Conservation (phyloP, 1,140 invertebrate species). For the Solen grandis region DNA sequence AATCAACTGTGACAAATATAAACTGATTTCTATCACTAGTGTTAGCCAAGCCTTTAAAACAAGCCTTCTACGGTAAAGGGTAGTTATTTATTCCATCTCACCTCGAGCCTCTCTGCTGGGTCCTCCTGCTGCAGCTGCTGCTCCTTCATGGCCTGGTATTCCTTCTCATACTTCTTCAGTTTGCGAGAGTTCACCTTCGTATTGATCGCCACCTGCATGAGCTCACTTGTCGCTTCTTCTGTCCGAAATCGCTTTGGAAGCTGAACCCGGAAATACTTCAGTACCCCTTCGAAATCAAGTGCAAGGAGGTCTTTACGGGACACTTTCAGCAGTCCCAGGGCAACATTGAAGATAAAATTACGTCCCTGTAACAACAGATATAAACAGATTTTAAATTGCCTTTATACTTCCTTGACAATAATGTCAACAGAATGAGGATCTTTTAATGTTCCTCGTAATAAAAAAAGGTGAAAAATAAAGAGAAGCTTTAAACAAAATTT, state of each 20-base stretch:
- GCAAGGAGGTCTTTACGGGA: conserved; percentile 96
- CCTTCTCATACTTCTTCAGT: conserved; percentile 97
- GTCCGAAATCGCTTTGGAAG: conserved; percentile 97
- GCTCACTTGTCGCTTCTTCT: conserved; percentile 92
- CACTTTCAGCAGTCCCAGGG: conserved; percentile 92
- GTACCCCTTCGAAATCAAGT: conserved; percentile 96
- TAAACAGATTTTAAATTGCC: conserved; percentile 9
- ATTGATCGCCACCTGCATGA: conserved; percentile 94
- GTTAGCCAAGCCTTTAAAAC: no score
- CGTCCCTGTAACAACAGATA: conserved; percentile 91
- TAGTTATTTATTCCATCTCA: conserved; percentile 62
- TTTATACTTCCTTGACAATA: no score
- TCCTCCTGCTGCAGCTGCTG: conserved; percentile 83
- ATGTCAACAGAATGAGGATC: no score
- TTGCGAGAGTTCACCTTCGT: conserved; percentile 92
- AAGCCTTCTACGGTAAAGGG: no score
- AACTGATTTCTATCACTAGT: no score
- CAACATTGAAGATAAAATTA: conserved; percentile 97
- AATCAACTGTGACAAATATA: no score
- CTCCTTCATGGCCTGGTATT: conserved; percentile 91
- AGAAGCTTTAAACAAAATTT: no score
- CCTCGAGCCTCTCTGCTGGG: conserved; percentile 83
- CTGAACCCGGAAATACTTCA: conserved; percentile 96
- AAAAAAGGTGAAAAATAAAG: no score
- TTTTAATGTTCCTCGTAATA: no score